Evolutionary conservation across 2,113 vertebrate species (phyloP).

Genomic region (Toxotes jaculatrix): DNA sequence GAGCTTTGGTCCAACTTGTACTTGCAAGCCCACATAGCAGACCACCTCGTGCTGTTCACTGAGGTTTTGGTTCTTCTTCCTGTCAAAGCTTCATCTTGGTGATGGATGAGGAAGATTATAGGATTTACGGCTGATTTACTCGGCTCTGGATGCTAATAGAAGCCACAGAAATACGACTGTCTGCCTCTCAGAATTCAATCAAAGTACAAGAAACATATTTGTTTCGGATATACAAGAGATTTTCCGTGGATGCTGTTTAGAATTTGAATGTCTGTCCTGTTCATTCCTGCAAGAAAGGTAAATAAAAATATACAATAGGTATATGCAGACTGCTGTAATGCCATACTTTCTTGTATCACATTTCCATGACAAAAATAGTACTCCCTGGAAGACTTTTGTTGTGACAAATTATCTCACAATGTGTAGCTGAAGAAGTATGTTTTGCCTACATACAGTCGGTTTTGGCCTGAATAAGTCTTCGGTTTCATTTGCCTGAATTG

Average conservation of each 20-base stretch:
- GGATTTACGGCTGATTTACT: constrained; percentile 73
- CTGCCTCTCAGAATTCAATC: constrained; percentile 38
- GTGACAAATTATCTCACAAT: constrained; percentile 1
- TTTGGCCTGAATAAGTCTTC: background rate
- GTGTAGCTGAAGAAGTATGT: background rate
- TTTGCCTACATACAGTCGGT: background rate
- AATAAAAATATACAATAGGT: background rate
- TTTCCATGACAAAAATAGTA: background rate
- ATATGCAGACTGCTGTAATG: background rate
- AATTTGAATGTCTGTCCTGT: background rate
- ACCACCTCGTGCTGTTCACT: constrained; percentile 23
- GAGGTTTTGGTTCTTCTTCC: constrained; percentile 42
- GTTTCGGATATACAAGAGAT: constrained; percentile 11
- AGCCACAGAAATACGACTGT: constrained; percentile 34
- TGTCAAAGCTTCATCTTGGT: constrained; percentile 52
- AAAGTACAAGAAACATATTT: constrained; percentile 28
- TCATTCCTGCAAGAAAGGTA: background rate
- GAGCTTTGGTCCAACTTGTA: constrained; percentile 17
- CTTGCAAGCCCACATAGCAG: constrained; percentile 17
- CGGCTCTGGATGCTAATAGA: constrained; percentile 49
- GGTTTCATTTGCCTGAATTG: constrained; percentile 19
- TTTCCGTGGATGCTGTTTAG: constrained; percentile 1
- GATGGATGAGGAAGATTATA: constrained; percentile 77
- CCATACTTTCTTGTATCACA: background rate
- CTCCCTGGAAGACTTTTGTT: background rate